Evolutionary conservation across 1,140 invertebrate genomes (phyloP).

Genomic region (Drosophila punjabiensis): DNA sequence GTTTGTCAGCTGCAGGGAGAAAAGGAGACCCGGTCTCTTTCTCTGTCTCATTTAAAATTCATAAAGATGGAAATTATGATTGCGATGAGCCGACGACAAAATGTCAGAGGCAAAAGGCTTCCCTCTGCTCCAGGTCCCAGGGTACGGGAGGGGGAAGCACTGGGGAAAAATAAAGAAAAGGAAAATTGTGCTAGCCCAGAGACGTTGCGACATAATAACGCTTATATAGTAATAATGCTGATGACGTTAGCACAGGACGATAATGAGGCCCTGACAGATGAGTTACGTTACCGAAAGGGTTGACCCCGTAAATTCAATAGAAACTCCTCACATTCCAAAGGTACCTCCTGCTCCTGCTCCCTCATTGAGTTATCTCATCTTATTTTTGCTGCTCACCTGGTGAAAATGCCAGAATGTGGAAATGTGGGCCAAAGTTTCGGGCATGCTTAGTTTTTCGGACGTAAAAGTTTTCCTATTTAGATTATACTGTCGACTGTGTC

Average conservation of each 20-base stretch:
- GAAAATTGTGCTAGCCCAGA: conserved; percentile 7
- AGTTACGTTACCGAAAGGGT: conserved; percentile 52
- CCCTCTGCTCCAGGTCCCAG: conserved; percentile 18
- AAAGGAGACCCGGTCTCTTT: conserved; percentile 17
- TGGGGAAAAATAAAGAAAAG: not conserved
- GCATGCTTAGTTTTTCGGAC: conserved; percentile 39
- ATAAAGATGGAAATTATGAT: conserved; percentile 83
- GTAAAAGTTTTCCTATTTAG: conserved; percentile 61
- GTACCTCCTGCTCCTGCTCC: not conserved
- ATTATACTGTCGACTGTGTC: conserved; percentile 38
- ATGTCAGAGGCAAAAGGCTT: conserved; percentile 68
- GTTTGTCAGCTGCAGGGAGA: conserved; percentile 53
- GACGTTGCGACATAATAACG: conserved; percentile 54
- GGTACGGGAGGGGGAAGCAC: not conserved
- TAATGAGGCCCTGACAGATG: conserved; percentile 25
- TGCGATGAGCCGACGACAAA: conserved; percentile 78
- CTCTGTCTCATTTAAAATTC: conserved; percentile 79
- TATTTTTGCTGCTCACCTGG: conserved; percentile 15
- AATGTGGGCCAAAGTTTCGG: conserved; percentile 35
- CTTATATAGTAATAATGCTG: conserved; percentile 64
- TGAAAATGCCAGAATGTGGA: conserved; percentile 3
- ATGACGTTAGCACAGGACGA: conserved; percentile 37
- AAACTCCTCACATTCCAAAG: conserved; percentile 53
- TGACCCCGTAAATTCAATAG: conserved; percentile 37
- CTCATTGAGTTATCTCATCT: conserved; percentile 65